phyloP scores from a whole-genome alignment of 1,140 invertebrate species.

The Tachypleus tridentatus region DNA sequence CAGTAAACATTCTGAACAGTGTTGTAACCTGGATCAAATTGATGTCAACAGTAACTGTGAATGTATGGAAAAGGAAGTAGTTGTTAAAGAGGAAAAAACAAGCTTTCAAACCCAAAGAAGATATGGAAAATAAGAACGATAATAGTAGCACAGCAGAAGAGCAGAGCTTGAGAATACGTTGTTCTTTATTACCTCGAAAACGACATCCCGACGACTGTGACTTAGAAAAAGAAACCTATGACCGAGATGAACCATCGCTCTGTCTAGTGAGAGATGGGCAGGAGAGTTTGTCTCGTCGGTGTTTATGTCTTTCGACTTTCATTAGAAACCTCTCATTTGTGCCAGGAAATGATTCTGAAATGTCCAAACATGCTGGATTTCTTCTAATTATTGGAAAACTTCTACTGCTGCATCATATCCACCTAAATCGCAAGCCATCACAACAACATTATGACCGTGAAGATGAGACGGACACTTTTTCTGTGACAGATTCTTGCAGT shows the following conservation, averaged over 20 bases:
- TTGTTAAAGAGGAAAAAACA: too few relatives aligned
- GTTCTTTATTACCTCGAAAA: too few relatives aligned
- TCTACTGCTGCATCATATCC: slow-evolving; percentile 73
- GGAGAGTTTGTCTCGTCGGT: slow-evolving; percentile 71
- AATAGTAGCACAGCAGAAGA: too few relatives aligned
- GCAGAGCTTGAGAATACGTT: too few relatives aligned
- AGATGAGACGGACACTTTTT: slow-evolving; percentile 60
- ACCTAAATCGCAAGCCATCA: slow-evolving; percentile 46
- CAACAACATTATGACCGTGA: slow-evolving; percentile 63
- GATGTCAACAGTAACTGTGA: too few relatives aligned
- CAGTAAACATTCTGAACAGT: too few relatives aligned
- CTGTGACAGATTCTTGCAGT: slow-evolving; percentile 36
- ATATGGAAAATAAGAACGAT: too few relatives aligned
- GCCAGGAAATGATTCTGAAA: slow-evolving; percentile 86
- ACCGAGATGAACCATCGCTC: slow-evolving; percentile 76
- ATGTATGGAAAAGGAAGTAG: too few relatives aligned
- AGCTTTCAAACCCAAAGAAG: too few relatives aligned
- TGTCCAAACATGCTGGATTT: slow-evolving; percentile 77
- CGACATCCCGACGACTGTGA: slow-evolving; percentile 33
- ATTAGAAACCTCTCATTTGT: slow-evolving; percentile 93
- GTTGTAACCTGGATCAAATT: too few relatives aligned
- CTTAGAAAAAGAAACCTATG: slow-evolving; percentile 85
- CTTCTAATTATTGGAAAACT: slow-evolving; percentile 78
- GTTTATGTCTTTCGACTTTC: slow-evolving; percentile 78
- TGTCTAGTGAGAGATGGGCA: slow-evolving; percentile 71